A percentile compares a stretch with the other conserved stretches of the same genome.
These are phyloP conservation scores for Hecatera dysodea DNA, from an alignment of 2,888 invertebrate species.

Conservation along the genomic window DNA sequence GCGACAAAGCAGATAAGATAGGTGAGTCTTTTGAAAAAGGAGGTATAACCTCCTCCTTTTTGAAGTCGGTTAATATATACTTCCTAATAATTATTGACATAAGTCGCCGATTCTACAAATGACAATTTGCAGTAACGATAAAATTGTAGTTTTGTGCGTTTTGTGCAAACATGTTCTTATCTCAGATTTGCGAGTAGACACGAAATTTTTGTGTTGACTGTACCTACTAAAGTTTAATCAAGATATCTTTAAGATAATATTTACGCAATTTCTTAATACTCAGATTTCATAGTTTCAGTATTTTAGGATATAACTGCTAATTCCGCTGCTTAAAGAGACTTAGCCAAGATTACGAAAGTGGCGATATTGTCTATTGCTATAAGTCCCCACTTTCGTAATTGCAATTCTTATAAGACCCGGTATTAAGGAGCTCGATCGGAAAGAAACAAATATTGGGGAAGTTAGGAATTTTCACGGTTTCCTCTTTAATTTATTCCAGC, in stretches of 20 bases:
- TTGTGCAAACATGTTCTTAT: not conserved
- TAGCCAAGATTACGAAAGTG: not conserved
- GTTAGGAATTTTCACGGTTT: too few relatives aligned
- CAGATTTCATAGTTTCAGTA: not conserved
- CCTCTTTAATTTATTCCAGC: too few relatives aligned
- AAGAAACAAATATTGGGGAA: not conserved
- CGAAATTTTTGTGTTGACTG: not conserved
- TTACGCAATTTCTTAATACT: not conserved
- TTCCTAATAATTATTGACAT: not conserved
- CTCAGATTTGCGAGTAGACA: not conserved
- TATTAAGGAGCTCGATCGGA: not conserved
- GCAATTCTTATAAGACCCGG: not conserved
- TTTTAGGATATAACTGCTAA: not conserved
- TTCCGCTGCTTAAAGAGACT: not conserved
- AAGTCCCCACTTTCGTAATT: not conserved
- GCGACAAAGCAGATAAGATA: slow-evolving; percentile 8
- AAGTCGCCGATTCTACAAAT: not conserved
- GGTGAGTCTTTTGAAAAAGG: not conserved
- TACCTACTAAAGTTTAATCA: not conserved
- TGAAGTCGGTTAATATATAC: too few relatives aligned
- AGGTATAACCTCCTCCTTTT: too few relatives aligned
- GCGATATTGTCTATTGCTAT: not conserved
- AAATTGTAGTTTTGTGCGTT: not conserved
- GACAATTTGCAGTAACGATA: too few relatives aligned
- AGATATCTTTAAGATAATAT: not conserved